Evolutionary conservation across 2,888 invertebrate species (phyloP).

Genomic region (Hirtodrosophila cameraria): DNA sequence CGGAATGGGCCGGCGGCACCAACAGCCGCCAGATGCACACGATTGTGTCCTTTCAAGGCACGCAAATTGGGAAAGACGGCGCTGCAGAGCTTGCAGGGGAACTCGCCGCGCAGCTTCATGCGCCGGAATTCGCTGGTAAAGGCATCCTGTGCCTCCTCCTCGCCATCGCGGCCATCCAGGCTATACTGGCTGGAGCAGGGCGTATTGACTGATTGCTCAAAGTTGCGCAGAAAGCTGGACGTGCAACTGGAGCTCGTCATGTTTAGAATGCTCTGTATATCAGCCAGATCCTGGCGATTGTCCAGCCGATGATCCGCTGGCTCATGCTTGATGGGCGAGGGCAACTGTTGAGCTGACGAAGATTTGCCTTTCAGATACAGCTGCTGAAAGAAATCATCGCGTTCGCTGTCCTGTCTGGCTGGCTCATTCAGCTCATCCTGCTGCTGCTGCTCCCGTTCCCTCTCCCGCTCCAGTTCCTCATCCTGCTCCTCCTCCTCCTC

Average conservation of each 20-base stretch:
- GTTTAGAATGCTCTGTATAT: slow-evolving; percentile 92
- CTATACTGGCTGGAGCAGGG: slow-evolving; percentile 83
- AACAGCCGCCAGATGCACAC: slow-evolving; percentile 92
- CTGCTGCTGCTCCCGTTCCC: slow-evolving; percentile 20
- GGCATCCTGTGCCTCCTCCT: slow-evolving; percentile 92
- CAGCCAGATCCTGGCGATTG: slow-evolving; percentile 91
- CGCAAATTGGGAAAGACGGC: slow-evolving; percentile 94
- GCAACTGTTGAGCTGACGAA: slow-evolving; percentile 84
- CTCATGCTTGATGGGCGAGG: slow-evolving; percentile 78
- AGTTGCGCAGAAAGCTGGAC: slow-evolving; percentile 87
- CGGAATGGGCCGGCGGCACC: slow-evolving; percentile 91
- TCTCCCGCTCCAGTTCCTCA: slow-evolving; percentile 5
- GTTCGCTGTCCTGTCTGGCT: slow-evolving; percentile 55
- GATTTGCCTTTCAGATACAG: slow-evolving; percentile 91
- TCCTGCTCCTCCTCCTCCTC: slow-evolving; percentile 34
- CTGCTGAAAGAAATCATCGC: slow-evolving; percentile 92
- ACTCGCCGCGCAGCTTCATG: slow-evolving; percentile 95
- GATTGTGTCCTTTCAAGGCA: slow-evolving; percentile 95
- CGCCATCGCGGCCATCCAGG: slow-evolving; percentile 83
- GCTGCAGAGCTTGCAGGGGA: slow-evolving; percentile 95
- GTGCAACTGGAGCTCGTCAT: slow-evolving; percentile 88
- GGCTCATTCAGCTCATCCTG: slow-evolving; percentile 1
- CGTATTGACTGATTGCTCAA: slow-evolving; percentile 84
- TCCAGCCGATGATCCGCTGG: slow-evolving; percentile 88
- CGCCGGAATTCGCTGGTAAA: slow-evolving; percentile 94